Conservation (phyloP, 2,797 vertebrate species). For the Melanotaenia boesemani region DNA sequence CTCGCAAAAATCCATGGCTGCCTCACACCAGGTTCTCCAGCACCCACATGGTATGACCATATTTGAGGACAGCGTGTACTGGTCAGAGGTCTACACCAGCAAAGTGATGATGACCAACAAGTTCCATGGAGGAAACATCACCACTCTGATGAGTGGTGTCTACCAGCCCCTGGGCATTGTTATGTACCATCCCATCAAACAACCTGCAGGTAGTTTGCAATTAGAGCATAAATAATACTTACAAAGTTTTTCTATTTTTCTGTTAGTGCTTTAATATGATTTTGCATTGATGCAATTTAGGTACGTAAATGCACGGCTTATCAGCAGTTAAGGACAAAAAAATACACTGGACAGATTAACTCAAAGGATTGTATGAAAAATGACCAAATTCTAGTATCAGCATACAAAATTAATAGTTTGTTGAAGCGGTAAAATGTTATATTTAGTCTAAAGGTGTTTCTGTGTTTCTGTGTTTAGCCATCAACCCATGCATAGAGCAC, state of each 20-base stretch:
- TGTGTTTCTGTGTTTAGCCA: conserved; percentile 74
- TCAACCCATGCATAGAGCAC: conserved; percentile 86
- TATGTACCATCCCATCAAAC: conserved; percentile 89
- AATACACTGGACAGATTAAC: background rate
- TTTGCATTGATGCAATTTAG: too few species aligned
- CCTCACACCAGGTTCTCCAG: conserved; percentile 82
- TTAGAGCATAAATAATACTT: background rate
- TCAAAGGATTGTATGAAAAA: background rate
- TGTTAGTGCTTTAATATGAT: background rate
- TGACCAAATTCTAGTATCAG: background rate
- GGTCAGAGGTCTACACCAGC: conserved; percentile 88
- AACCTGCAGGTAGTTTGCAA: conserved; percentile 84
- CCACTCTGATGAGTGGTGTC: conserved; percentile 84
- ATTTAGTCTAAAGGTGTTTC: conserved; percentile 25
- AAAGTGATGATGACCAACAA: conserved; percentile 91
- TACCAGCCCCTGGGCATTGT: conserved; percentile 89
- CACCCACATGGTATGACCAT: conserved; percentile 91
- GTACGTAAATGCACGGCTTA: background rate
- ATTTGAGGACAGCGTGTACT: conserved; percentile 93
- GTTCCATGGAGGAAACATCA: conserved; percentile 92
- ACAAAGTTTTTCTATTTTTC: background rate
- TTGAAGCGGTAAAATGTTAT: background rate
- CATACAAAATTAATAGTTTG: background rate
- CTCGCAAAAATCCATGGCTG: background rate
- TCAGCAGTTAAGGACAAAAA: too few species aligned